Percentiles rank a stretch among this genome's conserved stretches.
Evolutionary conservation across 2,113 vertebrate species (phyloP).

Genomic region (Gasterosteus aculeatus): DNA sequence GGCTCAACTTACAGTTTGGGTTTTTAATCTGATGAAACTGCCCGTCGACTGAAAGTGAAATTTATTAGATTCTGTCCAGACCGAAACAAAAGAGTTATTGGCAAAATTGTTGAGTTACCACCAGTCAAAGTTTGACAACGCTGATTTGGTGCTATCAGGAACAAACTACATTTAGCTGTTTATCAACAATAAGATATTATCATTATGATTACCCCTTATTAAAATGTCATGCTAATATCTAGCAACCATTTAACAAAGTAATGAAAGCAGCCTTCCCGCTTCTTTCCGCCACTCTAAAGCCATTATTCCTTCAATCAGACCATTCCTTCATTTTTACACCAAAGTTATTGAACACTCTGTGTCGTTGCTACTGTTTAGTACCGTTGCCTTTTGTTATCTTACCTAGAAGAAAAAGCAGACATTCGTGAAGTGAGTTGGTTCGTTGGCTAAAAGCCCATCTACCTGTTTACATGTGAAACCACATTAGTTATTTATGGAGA

Average conservation of each 20-base stretch:
- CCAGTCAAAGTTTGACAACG: not conserved
- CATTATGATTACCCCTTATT: not conserved
- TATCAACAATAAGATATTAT: no score
- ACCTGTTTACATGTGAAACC: slow-evolving; percentile 51
- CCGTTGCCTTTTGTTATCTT: not conserved
- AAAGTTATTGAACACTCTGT: not conserved
- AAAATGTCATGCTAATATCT: slow-evolving; percentile 53
- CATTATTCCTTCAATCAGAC: slow-evolving; percentile 20
- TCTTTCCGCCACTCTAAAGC: slow-evolving; percentile 24
- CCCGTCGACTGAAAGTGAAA: no score
- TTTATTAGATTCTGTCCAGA: no score
- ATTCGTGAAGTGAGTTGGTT: not conserved
- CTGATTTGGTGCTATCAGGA: not conserved
- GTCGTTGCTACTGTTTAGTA: not conserved
- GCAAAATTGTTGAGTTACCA: no score
- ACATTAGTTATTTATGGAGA: slow-evolving; percentile 49
- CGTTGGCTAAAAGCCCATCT: slow-evolving; percentile 10
- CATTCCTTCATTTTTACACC: not conserved
- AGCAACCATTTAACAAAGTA: slow-evolving; percentile 28
- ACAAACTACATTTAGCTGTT: not conserved
- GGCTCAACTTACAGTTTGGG: not conserved
- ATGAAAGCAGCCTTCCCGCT: slow-evolving; percentile 30
- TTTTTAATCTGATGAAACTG: no score
- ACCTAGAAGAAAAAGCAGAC: not conserved
- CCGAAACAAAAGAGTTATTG: no score